Percentiles rank a stretch among this genome's conserved stretches.
phyloP scores from a whole-genome alignment of 2,113 vertebrate genomes.

The Recurvirostra avosetta region DNA sequence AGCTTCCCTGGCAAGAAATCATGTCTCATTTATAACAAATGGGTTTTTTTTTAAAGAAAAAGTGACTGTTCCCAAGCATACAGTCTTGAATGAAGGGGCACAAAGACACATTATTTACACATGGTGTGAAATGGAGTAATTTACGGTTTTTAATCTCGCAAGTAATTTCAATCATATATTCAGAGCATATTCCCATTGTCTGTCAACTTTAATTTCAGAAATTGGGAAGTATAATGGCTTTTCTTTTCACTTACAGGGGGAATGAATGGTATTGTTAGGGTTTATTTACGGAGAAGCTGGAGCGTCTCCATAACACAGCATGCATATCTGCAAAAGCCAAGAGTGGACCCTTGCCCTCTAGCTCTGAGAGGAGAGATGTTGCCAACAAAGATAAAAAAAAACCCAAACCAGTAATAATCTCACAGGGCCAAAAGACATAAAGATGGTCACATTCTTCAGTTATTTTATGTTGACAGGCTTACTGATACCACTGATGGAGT shows the following conservation, averaged over 20 bases:
- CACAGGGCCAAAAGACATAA: neutral
- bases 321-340: conserved; percentile 6
- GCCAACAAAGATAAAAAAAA: neutral
- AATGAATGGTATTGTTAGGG: neutral
- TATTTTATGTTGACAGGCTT: neutral
- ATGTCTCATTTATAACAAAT: conserved; percentile 39
- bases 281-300: conserved; percentile 25
- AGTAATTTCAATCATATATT: conserved; percentile 53
- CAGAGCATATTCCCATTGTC: neutral
- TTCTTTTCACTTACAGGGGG: neutral
- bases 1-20: conserved; percentile 51
- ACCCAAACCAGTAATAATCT: neutral
- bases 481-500: neutral
- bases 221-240: conserved; percentile 9
- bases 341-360: neutral
- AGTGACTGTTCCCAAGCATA: conserved; percentile 15
- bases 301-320: neutral
- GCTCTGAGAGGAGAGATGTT: neutral
- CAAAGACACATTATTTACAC: conserved; percentile 29
- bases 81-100: conserved; percentile 1
- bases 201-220: conserved; percentile 48
- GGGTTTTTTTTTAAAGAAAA: conserved; percentile 22
- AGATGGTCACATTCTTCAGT: neutral
- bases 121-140: conserved; percentile 28
- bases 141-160: conserved; percentile 10